Conservation (phyloP, 2,888 invertebrate species). For the Hesperia comma region DNA sequence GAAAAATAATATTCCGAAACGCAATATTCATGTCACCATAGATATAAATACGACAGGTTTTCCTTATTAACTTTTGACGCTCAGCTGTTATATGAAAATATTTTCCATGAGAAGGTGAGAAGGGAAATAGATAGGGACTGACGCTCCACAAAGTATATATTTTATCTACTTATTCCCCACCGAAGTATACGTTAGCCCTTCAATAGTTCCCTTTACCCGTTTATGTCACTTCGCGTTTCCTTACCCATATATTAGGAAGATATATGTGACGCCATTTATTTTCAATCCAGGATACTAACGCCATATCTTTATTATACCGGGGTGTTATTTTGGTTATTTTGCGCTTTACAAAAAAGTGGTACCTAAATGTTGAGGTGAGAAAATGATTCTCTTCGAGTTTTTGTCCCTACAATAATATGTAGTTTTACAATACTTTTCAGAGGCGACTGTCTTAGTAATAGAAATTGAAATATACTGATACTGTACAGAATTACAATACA, state of each 20-base stretch:
- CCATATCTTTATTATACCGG: neutral
- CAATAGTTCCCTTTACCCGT: neutral
- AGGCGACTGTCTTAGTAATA: too few species aligned
- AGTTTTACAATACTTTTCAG: too few species aligned
- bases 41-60: conserved; percentile 30
- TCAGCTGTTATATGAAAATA: conserved; percentile 34
- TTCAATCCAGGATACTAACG: conserved; percentile 2
- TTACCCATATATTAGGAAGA: neutral
- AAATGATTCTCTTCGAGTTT: neutral
- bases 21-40: conserved; percentile 10
- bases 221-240: conserved; percentile 4
- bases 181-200: neutral
- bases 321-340: neutral
- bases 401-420: too few species aligned
- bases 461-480: too few species aligned
- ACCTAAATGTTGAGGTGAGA: neutral
- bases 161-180: neutral
- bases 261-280: conserved; percentile 4
- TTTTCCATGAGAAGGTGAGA: conserved; percentile 37
- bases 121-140: conserved; percentile 37
- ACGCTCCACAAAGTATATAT: conserved; percentile 9
- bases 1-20: conserved; percentile 6
- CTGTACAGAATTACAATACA: too few species aligned
- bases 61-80: conserved; percentile 32
- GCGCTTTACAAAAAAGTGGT: neutral